Evolutionary conservation across 2,797 vertebrate genomes (phyloP), one percentile per base, ranked within the genome.

Genomic region (Chrosomus eos): DNA sequence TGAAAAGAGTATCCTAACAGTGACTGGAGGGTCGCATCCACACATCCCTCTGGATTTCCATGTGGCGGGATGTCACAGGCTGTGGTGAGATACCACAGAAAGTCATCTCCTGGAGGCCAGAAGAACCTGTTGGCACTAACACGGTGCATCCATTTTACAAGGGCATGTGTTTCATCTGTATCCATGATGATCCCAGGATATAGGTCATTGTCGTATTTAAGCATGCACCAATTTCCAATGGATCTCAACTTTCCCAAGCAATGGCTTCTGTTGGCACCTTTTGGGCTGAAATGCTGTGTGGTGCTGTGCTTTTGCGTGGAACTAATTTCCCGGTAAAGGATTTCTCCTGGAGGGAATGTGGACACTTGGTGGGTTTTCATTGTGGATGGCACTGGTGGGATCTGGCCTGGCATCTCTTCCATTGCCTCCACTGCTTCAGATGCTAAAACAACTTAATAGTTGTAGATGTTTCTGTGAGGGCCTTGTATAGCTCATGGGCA

Each of bases 41-140:
- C 48, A 62, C 60, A 76, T 83, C 72, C 72, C 11, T 76, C 31
- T 55, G 31, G 21, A 83, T 68, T 38, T 67, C 60, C 81, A 76
- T 76, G 21, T 71, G 51, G 8, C 33, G 48, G 45, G 33, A 81
- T 76, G 58, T 51, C 64, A 68, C 43, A 13, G 45, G 43, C 7
- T 36, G 64, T 21, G 31, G 7, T 23, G 33, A 79, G 51, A 60
- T 77, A 40, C 33, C 33, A 77, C 11, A 77, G 33, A 7, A 60
- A 16, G 33, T 55, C 53, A 76, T 62, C 75, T 77, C 55, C 60
- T 40, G 13, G 53, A 77, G 53, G 53, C 23, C 23, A 62, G 74
- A 77, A 53, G 18, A 55, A 55, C 28, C 48, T 75, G 31, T 75
- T 55, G 73, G 31, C 48, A 11, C 31, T 10, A 36, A 75, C 31